Evolutionary conservation across 2,888 invertebrate genomes (phyloP).

Genomic region (Troglohyphantes excavatus): DNA sequence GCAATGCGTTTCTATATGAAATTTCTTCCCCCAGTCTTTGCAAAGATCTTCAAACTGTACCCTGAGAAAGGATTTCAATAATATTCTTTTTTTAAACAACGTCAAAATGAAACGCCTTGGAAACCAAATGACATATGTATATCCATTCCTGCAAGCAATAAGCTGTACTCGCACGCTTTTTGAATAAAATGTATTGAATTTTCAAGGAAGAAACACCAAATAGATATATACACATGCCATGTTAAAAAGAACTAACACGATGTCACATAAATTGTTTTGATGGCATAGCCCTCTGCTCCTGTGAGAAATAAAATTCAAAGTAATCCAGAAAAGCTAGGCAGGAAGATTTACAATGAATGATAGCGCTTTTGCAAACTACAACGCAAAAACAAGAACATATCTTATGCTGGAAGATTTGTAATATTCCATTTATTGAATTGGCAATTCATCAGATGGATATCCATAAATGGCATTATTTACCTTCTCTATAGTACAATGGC

Average conservation of each 20-base stretch:
- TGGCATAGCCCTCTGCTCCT: neutral
- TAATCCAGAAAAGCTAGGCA: neutral
- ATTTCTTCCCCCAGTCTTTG: too few species aligned
- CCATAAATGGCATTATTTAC: neutral
- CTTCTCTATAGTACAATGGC: neutral
- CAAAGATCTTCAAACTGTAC: too few species aligned
- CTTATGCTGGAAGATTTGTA: neutral
- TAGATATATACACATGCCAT: too few species aligned
- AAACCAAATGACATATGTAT: too few species aligned
- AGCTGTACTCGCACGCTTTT: too few species aligned
- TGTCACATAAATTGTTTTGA: neutral
- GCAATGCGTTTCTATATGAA: too few species aligned
- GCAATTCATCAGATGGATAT: neutral
- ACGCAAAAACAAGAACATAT: neutral
- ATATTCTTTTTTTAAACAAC: too few species aligned
- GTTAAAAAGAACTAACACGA: neutral
- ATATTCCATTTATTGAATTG: neutral
- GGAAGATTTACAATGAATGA: neutral
- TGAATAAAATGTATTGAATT: too few species aligned
- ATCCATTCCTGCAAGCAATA: too few species aligned
- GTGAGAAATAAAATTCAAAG: neutral
- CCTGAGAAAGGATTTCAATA: too few species aligned
- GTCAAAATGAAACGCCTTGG: too few species aligned
- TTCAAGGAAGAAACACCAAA: too few species aligned
- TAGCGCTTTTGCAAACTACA: neutral